Evolutionary conservation across 2,797 vertebrate species (phyloP).

Genomic region (Sebastes kiyomatsui): DNA sequence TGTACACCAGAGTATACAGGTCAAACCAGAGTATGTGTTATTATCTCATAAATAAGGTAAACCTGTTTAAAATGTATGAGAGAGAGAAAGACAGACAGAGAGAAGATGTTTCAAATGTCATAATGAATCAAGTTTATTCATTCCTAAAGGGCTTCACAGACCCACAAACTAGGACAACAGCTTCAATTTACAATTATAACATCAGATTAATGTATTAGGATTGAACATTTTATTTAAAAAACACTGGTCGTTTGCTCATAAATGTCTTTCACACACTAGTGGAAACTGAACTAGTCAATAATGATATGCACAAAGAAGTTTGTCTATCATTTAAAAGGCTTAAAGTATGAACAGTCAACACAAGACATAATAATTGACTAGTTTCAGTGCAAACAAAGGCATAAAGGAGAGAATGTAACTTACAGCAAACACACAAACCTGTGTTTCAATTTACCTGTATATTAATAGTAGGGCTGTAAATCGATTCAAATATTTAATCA

Average conservation of each 20-base stretch:
- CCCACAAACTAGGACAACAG: not conserved
- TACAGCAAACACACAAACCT: not conserved
- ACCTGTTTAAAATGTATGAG: not conserved
- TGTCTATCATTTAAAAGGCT: not conserved
- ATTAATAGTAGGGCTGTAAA: too few species aligned
- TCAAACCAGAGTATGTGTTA: not conserved
- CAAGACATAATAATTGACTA: not conserved
- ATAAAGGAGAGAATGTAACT: not conserved
- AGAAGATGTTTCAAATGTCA: not conserved
- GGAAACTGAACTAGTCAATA: not conserved
- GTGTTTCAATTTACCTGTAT: not conserved
- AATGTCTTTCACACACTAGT: not conserved
- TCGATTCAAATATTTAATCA: accelerated
- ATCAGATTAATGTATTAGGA: not conserved
- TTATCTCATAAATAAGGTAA: not conserved
- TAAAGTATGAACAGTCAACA: not conserved
- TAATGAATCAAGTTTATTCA: not conserved
- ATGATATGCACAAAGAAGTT: not conserved
- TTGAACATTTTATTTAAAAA: not conserved
- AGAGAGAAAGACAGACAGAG: not conserved
- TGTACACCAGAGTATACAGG: not conserved
- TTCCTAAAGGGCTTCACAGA: not conserved
- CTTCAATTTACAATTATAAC: not conserved
- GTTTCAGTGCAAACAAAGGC: not conserved
- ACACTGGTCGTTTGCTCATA: not conserved